Evolutionary conservation across 2,797 vertebrate species (phyloP).

Genomic region (Chloroceryle amazona): DNA sequence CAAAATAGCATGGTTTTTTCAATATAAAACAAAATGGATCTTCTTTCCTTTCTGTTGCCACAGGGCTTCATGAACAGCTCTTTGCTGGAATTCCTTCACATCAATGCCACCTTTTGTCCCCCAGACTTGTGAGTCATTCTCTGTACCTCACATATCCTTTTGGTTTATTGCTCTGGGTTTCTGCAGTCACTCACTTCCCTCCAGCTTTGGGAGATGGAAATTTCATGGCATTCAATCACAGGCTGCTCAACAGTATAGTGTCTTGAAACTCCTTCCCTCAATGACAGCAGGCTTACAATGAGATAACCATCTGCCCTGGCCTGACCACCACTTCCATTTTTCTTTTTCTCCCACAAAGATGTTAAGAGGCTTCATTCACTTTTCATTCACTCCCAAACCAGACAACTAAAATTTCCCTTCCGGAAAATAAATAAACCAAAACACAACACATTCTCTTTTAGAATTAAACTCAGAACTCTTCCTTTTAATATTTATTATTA

Average conservation of each 20-base stretch:
- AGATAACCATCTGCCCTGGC: background rate
- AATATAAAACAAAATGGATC: background rate
- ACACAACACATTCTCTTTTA: background rate
- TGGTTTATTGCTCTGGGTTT: background rate
- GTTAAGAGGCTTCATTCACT: background rate
- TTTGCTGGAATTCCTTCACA: background rate
- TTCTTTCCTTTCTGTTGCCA: background rate
- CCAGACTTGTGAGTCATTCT: background rate
- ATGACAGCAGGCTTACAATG: accelerated
- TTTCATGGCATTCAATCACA: background rate
- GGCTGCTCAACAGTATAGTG: background rate
- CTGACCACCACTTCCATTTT: background rate
- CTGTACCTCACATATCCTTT: background rate
- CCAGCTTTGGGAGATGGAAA: background rate
- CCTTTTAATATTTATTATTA: background rate
- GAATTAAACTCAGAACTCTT: background rate
- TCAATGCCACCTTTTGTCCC: background rate
- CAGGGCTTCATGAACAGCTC: background rate
- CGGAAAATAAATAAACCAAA: background rate
- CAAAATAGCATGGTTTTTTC: background rate
- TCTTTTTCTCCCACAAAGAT: background rate
- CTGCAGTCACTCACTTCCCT: background rate
- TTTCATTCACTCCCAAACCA: background rate
- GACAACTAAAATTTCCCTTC: background rate
- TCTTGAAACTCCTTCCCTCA: background rate